These are phyloP conservation scores for Drosophila nr. medialis DNA, from an alignment of 2,888 invertebrate genomes.

Conservation along the genomic window DNA sequence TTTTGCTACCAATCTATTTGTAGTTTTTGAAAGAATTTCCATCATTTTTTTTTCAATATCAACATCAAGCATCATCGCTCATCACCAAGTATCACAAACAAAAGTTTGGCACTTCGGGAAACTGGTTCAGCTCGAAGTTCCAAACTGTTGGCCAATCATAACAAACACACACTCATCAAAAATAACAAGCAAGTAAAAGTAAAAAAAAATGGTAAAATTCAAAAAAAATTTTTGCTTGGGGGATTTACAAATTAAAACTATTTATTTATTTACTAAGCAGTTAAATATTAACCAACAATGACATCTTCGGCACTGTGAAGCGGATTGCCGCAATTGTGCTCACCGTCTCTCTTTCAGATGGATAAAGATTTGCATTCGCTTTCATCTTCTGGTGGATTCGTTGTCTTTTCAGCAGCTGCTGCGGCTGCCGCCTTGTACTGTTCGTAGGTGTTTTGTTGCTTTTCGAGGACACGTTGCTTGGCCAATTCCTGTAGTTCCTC, in stretches of 20 bases:
- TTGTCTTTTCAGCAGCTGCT: conserved; percentile 5
- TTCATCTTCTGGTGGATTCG: neutral
- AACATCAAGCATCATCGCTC: conserved; percentile 46
- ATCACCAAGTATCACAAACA: conserved; percentile 54
- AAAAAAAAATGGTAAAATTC: conserved; percentile 62
- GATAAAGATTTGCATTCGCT: neutral
- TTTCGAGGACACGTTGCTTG: conserved; percentile 56
- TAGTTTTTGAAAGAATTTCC: conserved; percentile 56
- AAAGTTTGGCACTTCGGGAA: conserved; percentile 22
- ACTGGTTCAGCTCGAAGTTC: conserved; percentile 26
- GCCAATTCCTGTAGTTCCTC: conserved; percentile 72
- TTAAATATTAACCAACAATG: conserved; percentile 70
- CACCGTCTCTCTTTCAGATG: neutral
- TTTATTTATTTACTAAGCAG: conserved; percentile 30
- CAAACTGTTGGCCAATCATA: conserved; percentile 37
- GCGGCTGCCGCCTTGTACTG: conserved; percentile 61
- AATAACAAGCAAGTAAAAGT: conserved; percentile 78
- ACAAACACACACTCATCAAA: conserved; percentile 59
- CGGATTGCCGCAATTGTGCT: neutral
- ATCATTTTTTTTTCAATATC: conserved; percentile 51
- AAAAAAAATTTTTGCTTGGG: neutral
- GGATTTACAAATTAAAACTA: neutral
- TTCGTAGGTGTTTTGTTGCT: conserved; percentile 66
- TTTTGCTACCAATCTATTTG: conserved; percentile 69
- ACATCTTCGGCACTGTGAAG: conserved; percentile 4